phyloP scores from a whole-genome alignment of 2,797 vertebrate genomes.

The Prionace glauca region DNA sequence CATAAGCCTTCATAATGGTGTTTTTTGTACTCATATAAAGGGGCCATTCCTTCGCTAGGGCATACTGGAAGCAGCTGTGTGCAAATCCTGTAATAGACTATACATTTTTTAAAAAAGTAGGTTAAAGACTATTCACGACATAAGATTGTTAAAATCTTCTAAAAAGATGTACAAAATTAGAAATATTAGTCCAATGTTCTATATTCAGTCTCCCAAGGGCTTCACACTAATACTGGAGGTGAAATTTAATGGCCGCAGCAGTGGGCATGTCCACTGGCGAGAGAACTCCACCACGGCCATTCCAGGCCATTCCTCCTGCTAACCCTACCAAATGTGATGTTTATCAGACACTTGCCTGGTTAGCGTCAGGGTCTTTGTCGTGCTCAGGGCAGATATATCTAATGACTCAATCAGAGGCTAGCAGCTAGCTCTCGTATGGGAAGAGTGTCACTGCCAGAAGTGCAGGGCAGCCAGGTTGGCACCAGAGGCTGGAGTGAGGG shows the following conservation, averaged over 20 bases:
- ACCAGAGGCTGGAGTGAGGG: neutral
- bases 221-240: neutral
- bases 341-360: neutral
- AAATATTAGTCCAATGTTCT: neutral
- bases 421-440: neutral
- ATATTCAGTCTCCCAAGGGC: neutral
- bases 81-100: constrained; percentile 95
- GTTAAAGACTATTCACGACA: neutral
- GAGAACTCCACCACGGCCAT: neutral
- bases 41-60: constrained; percentile 89
- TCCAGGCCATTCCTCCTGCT: neutral
- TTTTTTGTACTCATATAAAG: constrained; percentile 99
- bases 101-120: constrained; percentile 22
- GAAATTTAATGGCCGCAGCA: neutral
- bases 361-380: neutral
- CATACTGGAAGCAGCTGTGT: constrained; percentile 96
- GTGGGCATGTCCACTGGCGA: neutral
- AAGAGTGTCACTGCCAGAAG: too few species aligned
- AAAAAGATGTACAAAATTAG: neutral
- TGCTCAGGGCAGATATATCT: neutral
- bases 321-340: neutral
- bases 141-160: neutral
- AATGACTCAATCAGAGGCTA: neutral
- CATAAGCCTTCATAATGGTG: constrained; percentile 95
- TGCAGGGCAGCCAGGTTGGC: too few species aligned